phyloP scores from a whole-genome alignment of 1,140 invertebrate species.

The Drosophila lacertosa region DNA sequence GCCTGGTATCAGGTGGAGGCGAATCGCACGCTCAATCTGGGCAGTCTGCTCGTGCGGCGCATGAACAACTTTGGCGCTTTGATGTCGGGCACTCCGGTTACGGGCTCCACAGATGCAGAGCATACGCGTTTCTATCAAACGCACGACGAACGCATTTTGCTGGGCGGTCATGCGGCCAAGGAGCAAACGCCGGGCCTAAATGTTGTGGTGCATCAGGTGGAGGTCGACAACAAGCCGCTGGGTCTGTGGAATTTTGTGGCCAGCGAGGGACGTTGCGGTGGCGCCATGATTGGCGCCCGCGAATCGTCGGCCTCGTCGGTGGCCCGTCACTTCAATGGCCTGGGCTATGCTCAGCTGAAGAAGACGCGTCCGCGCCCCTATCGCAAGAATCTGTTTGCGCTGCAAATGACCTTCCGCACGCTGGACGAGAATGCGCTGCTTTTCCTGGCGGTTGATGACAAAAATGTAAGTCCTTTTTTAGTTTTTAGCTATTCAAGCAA shows the following conservation, averaged over 20 bases:
- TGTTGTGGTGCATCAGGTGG: conserved; percentile 92
- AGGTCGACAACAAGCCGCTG: conserved; percentile 90
- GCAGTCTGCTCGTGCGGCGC: conserved; percentile 69
- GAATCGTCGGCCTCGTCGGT: conserved; percentile 69
- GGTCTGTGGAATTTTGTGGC: conserved; percentile 95
- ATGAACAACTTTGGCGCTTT: conserved; percentile 80
- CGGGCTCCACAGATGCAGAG: conserved; percentile 66
- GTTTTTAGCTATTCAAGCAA: too few species aligned
- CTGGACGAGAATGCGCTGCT: conserved; percentile 95
- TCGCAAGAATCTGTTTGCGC: conserved; percentile 89
- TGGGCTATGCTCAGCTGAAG: conserved; percentile 90
- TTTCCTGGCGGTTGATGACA: conserved; percentile 91
- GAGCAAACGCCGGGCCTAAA: conserved; percentile 85
- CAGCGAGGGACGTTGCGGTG: conserved; percentile 87
- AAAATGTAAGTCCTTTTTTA: conserved; percentile 86
- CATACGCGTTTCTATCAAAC: conserved; percentile 77
- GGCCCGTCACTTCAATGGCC: conserved; percentile 88
- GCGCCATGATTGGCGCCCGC: conserved; percentile 75
- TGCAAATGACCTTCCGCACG: conserved; percentile 93
- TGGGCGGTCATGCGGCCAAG: conserved; percentile 85
- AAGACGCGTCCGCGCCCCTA: conserved; percentile 87
- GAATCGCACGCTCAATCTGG: conserved; percentile 85
- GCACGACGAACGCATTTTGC: conserved; percentile 85
- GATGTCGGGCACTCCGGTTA: conserved; percentile 43
- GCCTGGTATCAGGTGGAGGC: conserved; percentile 91